Conservation (phyloP, 1,140 invertebrate species). For the Leguminivora glycinivorella region DNA sequence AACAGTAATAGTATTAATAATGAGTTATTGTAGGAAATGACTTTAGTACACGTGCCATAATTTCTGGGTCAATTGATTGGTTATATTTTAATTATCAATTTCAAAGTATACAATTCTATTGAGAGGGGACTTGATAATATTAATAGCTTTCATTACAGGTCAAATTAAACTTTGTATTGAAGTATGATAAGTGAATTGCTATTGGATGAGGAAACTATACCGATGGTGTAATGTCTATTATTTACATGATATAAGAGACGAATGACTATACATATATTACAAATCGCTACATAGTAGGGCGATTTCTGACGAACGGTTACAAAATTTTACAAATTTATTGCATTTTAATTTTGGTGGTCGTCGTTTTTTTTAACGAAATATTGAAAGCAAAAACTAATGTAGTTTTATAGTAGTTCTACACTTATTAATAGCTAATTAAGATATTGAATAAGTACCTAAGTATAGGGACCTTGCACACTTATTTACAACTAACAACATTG, state of each 20-base stretch:
- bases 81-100: conserved; percentile 8
- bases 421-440: too few species aligned
- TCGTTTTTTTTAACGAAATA: too few species aligned
- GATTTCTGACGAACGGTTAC: too few species aligned
- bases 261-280: too few species aligned
- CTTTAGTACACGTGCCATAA: conserved; percentile 18
- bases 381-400: too few species aligned
- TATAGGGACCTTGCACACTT: neutral
- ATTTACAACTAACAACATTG: neutral
- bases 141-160: conserved; percentile 8
- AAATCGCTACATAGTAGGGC: too few species aligned
- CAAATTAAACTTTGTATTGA: neutral
- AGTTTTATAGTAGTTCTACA: too few species aligned
- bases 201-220: neutral
- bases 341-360: too few species aligned
- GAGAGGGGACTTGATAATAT: neutral
- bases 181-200: neutral
- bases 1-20: neutral
- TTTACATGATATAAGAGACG: too few species aligned
- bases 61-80: conserved; percentile 10
- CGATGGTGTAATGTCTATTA: too few species aligned
- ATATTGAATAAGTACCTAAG: neutral
- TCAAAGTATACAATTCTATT: neutral
- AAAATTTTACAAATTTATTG: too few species aligned
- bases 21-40: conserved; percentile 14